phyloP scores from a whole-genome alignment of 2,888 invertebrate species.

The Mactromeris polynyma region DNA sequence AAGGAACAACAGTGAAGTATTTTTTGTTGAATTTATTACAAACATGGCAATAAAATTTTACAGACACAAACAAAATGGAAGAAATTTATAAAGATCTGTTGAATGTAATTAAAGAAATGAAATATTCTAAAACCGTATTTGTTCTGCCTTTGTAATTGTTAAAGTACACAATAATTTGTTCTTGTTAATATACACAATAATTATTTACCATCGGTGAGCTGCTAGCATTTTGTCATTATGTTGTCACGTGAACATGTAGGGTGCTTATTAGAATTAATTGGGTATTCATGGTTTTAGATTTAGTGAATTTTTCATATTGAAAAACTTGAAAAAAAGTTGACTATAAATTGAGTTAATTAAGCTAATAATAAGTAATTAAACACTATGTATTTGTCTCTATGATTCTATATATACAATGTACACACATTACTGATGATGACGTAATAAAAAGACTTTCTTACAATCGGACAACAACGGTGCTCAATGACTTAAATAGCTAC shows the following conservation, averaged over 20 bases:
- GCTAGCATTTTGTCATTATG: too few relatives aligned
- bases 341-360: too few relatives aligned
- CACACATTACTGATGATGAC: background rate
- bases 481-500: background rate
- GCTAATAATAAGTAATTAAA: background rate
- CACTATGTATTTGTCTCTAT: background rate
- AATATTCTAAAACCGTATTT: background rate
- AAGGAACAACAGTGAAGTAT: background rate
- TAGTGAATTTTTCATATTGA: too few relatives aligned
- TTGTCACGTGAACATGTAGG: too few relatives aligned
- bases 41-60: slow-evolving; percentile 20
- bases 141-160: background rate
- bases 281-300: too few relatives aligned
- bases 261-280: too few relatives aligned
- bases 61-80: slow-evolving; percentile 17
- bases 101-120: background rate
- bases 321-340: too few relatives aligned
- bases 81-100: background rate
- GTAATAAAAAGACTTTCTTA: background rate
- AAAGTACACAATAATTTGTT: background rate
- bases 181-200: too few relatives aligned
- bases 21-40: slow-evolving; percentile 20
- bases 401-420: background rate
- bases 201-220: too few relatives aligned
- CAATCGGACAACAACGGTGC: background rate